Percentiles rank a stretch among this genome's conserved stretches.
These are phyloP conservation scores for Zaprionus tsacasi DNA, from an alignment of 1,140 invertebrate species.

Conservation along the genomic window DNA sequence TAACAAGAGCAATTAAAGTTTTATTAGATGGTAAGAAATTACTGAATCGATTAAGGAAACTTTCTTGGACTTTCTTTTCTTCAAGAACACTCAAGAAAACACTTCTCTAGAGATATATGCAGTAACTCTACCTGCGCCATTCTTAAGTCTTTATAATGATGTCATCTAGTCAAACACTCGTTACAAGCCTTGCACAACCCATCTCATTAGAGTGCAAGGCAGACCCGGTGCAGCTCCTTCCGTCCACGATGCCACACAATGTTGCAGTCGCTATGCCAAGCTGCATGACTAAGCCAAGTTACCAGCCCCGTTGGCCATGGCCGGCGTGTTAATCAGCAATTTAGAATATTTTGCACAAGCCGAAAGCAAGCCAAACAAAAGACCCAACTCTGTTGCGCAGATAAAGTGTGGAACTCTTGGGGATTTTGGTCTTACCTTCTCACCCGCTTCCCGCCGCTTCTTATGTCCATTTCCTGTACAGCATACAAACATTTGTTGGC, in stretches of 20 bases:
- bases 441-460: constrained; percentile 4
- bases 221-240: constrained; percentile 17
- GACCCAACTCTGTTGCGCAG: background rate
- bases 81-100: background rate
- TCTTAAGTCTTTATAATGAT: background rate
- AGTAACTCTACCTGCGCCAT: background rate
- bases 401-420: constrained; percentile 11
- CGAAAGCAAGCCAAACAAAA: constrained; percentile 48
- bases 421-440: constrained; percentile 38
- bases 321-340: constrained; percentile 79
- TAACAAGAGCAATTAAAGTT: background rate
- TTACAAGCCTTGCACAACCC: constrained; percentile 18
- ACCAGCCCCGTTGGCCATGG: constrained; percentile 16
- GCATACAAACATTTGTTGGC: constrained; percentile 50
- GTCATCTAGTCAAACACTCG: constrained; percentile 12
- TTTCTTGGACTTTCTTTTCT: no score
- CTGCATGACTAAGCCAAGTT: constrained; percentile 60
- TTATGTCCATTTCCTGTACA: constrained; percentile 69
- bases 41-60: background rate
- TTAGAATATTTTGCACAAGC: constrained; percentile 72
- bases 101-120: background rate
- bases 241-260: constrained; percentile 8
- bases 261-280: constrained; percentile 8
- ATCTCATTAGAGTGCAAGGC: constrained; percentile 26
- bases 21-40: background rate